Base-by-base conservation (phyloP, 1,140 invertebrate species). In the Gonatopus flavifemur region DNA sequence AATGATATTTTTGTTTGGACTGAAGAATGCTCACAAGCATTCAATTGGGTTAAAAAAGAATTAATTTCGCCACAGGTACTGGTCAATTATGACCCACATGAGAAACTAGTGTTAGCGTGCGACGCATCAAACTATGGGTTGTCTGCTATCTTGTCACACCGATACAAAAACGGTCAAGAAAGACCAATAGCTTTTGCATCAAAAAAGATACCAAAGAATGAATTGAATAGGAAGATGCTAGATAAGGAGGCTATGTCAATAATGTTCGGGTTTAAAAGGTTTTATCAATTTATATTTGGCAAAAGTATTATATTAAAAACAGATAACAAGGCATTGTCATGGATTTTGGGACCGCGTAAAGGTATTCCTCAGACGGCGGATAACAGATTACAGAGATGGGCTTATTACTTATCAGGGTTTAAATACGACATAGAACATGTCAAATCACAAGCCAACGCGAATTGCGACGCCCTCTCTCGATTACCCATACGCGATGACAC, bases 161-260 rank as follows among this genome's bases (percentile, higher is more conserved):
- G 20, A 31, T 53, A 20, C n/a, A 32, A 39, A 15, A 37, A 55
- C 10, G 30, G 22, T 15, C 41, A 41, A 3, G 70, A 78, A 52
- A 38, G 48, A 47, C 72, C 75, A 16, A 74, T 83, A 35, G 64
- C 68, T 4, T 80, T 63, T 64, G 73, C 68, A 9, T 82, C 80
- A 8, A 54, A 72, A 37, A 66, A 68, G 1, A 57, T 83, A 22
- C 64, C 59, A n/a, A 32, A 59, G 22, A 57, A 76, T 4, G 74
- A 83, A 55, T 53, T 64, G 56, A 80, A 75, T 42, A 81, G 83
- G 40, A 49, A 70, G 8, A 75, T 79, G 50, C 71, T 82, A n/a
- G 79, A 86, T 24, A 80, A 75, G 52, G 82, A 86, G 67, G 76
- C 75, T 3, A 59, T 82, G 12, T 40, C 49, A 0, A 42, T 52